phyloP scores from a whole-genome alignment of 2,888 invertebrate genomes.

The Tholera decimalis region DNA sequence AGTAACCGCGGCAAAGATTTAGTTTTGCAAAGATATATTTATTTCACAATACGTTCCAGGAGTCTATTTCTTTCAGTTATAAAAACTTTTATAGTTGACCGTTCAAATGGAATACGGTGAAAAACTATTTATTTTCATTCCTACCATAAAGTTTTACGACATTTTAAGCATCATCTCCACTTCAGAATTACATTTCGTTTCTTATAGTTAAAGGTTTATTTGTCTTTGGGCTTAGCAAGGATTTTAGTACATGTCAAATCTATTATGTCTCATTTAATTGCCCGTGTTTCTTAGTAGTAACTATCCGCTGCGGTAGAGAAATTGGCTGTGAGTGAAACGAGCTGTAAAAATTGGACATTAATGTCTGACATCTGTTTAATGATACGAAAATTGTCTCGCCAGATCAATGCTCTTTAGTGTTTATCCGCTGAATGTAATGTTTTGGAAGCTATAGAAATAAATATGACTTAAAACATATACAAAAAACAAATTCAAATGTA shows the following conservation, averaged over 20 bases:
- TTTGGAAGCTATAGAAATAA: conserved; percentile 24
- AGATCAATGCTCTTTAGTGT: conserved; percentile 33
- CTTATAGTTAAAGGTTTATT: conserved; percentile 59
- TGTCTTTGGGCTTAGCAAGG: conserved; percentile 60
- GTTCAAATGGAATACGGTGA: conserved; percentile 82
- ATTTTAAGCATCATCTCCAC: conserved; percentile 86
- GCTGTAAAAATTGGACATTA: conserved; percentile 78
- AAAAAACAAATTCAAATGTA: too few relatives aligned
- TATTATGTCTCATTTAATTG: conserved; percentile 66
- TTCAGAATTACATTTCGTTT: conserved; percentile 69
- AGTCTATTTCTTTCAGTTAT: conserved; percentile 81
- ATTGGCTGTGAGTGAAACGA: conserved; percentile 65
- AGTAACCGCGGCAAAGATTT: background rate
- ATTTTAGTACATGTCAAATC: conserved; percentile 68
- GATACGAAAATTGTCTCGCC: conserved; percentile 58
- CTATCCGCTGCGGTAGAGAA: conserved; percentile 81
- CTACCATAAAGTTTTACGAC: conserved; percentile 86
- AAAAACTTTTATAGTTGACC: conserved; percentile 85
- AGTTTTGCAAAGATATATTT: conserved; percentile 45
- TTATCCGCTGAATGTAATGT: conserved; percentile 22
- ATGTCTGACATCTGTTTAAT: conserved; percentile 70
- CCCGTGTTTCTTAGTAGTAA: conserved; percentile 70
- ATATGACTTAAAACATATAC: conserved; percentile 5
- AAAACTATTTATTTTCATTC: conserved; percentile 89
- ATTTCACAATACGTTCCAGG: conserved; percentile 69